phyloP scores from a whole-genome alignment of 2,888 invertebrate genomes.

The Tenthredo scrophulariae region DNA sequence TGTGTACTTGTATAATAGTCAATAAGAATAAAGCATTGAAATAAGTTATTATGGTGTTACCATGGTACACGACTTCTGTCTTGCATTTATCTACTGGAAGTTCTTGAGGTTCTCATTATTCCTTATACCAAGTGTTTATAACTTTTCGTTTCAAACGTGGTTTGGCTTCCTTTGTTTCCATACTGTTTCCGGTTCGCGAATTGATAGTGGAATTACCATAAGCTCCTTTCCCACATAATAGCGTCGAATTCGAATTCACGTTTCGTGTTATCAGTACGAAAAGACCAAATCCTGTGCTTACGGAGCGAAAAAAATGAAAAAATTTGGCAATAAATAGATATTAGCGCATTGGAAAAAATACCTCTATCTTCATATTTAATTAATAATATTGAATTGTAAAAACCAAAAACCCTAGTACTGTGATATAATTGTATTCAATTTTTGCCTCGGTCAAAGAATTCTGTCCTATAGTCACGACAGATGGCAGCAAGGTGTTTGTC shows the following conservation, averaged over 20 bases:
- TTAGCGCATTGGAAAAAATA: too few relatives aligned
- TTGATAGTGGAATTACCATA: constrained; percentile 22
- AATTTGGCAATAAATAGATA: too few relatives aligned
- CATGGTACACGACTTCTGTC: background rate
- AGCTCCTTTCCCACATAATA: background rate
- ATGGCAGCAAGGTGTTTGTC: background rate
- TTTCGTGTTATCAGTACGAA: background rate
- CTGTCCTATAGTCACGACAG: background rate
- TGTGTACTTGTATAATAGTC: too few relatives aligned
- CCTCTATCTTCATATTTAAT: too few relatives aligned
- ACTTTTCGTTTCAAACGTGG: background rate
- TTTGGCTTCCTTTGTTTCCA: background rate
- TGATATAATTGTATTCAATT: background rate
- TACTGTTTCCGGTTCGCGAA: background rate
- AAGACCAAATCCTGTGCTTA: background rate
- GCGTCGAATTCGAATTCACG: background rate
- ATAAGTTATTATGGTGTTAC: background rate
- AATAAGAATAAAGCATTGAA: background rate
- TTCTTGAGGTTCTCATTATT: background rate
- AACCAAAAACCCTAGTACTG: background rate
- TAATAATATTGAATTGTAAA: background rate
- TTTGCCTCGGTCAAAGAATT: background rate
- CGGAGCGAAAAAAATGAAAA: background rate
- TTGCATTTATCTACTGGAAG: background rate
- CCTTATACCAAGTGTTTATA: background rate